Conservation (phyloP, 2,888 invertebrate species). For the Oscheius sp. region DNA sequence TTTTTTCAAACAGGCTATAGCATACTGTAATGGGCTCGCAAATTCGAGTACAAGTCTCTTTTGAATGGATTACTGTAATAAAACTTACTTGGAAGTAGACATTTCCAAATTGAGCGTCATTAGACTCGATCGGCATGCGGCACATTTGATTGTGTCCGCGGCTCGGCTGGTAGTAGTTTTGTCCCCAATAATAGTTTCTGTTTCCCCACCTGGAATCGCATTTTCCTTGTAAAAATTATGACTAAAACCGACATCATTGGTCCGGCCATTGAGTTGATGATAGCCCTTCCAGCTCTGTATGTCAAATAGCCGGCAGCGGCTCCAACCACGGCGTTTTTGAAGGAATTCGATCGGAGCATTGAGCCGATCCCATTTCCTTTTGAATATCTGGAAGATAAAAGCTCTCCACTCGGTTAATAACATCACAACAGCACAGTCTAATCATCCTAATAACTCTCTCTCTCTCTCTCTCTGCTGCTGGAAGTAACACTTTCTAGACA, state of each 20-base stretch:
- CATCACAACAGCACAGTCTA: no score
- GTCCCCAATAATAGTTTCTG: slow-evolving; percentile 67
- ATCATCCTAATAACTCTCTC: no score
- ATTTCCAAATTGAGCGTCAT: slow-evolving; percentile 65
- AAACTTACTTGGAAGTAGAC: slow-evolving; percentile 59
- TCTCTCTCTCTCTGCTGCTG: no score
- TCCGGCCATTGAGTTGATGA: slow-evolving; percentile 60
- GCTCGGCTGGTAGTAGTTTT: slow-evolving; percentile 55
- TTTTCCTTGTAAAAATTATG: not conserved
- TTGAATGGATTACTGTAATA: not conserved
- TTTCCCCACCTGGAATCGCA: slow-evolving; percentile 60
- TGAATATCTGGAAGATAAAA: slow-evolving; percentile 48
- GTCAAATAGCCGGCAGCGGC: slow-evolving; percentile 69
- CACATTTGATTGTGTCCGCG: slow-evolving; percentile 66
- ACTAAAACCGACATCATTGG: slow-evolving; percentile 64
- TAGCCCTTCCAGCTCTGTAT: slow-evolving; percentile 67
- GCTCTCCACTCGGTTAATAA: no score
- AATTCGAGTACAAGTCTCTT: no score
- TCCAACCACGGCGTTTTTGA: slow-evolving; percentile 69
- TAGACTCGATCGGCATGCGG: slow-evolving; percentile 66
- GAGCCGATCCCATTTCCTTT: slow-evolving; percentile 60
- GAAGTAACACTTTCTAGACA: no score
- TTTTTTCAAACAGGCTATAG: no score
- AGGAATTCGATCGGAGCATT: slow-evolving; percentile 57
- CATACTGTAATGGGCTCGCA: not conserved